phyloP scores from a whole-genome alignment of 2,113 vertebrate species.

The Ciconia stormi region DNA sequence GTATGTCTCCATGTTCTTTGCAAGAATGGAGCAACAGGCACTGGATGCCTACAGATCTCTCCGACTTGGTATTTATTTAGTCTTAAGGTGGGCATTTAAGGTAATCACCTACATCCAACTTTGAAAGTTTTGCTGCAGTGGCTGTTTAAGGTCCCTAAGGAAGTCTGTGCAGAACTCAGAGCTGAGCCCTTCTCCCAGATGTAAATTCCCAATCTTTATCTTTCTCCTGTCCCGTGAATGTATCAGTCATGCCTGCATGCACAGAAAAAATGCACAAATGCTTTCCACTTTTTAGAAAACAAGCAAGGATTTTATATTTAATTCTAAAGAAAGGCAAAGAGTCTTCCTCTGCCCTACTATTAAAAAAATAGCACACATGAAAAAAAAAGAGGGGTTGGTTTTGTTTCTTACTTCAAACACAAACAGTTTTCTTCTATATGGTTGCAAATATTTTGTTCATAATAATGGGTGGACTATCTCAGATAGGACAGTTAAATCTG shows the following conservation, averaged over 20 bases:
- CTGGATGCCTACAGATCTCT: not conserved
- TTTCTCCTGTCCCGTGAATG: not conserved
- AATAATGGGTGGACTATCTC: not conserved
- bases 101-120: not conserved
- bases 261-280: not conserved
- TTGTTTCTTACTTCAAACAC: not conserved
- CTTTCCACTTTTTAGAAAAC: not conserved
- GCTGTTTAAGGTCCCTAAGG: not conserved
- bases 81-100: not conserved
- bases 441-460: conserved; percentile 7
- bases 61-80: not conserved
- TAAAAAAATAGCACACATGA: not conserved
- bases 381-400: not conserved
- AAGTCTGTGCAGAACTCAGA: not conserved
- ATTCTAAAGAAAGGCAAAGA: not conserved
- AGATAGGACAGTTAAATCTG: conserved; percentile 24
- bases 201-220: not conserved
- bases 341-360: not conserved
- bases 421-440: not conserved
- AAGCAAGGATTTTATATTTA: not conserved
- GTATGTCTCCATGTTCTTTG: not conserved
- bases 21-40: not conserved
- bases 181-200: not conserved
- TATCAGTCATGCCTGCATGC: not conserved
- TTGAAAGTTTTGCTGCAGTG: not conserved